A percentile compares a stretch with the other conserved stretches of the same genome.
phyloP scores from a whole-genome alignment of 2,888 invertebrate species.

The Hypselothyrea guttata region DNA sequence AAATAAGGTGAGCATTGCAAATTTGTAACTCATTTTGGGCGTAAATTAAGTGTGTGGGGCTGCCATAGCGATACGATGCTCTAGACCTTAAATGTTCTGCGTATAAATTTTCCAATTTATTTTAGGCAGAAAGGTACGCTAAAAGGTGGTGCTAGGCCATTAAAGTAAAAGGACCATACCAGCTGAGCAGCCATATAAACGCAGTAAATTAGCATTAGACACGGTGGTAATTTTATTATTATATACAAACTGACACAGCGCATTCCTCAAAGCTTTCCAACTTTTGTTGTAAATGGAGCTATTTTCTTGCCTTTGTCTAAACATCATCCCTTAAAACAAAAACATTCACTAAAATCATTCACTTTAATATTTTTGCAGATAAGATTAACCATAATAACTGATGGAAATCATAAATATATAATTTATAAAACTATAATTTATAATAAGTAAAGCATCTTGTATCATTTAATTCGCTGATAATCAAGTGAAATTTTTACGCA shows the following conservation, averaged over 20 bases:
- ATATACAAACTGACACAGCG: slow-evolving; percentile 32
- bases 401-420: no score
- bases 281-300: no score
- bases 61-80: slow-evolving; percentile 26
- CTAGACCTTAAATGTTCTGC: slow-evolving; percentile 55
- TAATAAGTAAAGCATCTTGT: no score
- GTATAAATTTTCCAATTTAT: slow-evolving; percentile 70
- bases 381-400: no score
- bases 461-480: no score
- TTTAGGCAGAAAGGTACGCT: slow-evolving; percentile 20
- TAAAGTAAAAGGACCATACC: slow-evolving; percentile 43
- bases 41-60: slow-evolving; percentile 53
- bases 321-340: no score
- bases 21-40: slow-evolving; percentile 64
- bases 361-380: no score
- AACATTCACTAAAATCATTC: no score
- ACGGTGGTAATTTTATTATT: slow-evolving; percentile 60
- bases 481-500: no score
- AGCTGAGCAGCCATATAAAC: slow-evolving; percentile 48
- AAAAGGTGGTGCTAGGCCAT: slow-evolving; percentile 34
- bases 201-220: slow-evolving; percentile 74
- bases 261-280: slow-evolving; percentile 12
- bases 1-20: slow-evolving; percentile 42
- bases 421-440: no score
- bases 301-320: no score